Base-by-base conservation (phyloP, 1,140 invertebrate genomes). In the Drosophila paulistorum region DNA sequence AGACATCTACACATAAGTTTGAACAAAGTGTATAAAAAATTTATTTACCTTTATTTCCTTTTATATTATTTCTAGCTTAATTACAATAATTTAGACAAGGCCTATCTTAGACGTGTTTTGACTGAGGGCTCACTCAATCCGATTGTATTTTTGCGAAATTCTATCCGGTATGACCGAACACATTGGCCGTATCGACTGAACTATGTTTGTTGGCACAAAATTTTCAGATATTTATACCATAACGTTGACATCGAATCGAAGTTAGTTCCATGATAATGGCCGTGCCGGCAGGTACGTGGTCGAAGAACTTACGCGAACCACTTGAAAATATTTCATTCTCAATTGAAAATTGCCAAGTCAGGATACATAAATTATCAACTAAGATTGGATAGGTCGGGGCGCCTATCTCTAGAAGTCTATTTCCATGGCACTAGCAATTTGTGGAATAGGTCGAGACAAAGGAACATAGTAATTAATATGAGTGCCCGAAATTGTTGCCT, bases 1-100 rank as follows among this genome's bases (percentile, higher is more conserved):
- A 14, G 55, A n/a, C n/a, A n/a, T n/a, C n/a, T n/a, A n/a, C n/a
- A 17, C 57, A 58, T 26, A 37, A 58, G 30, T 20, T 55, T 55
- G 51, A 55, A 55, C 51, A 26, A 26, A 55, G 20, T 20, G n/a
- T 26, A 55, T 55, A 55, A 55, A 26, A 11, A 26, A 23, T 23
- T 39, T 26, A 39, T 39, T 39, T 39, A 39, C 11, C 37, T 30
- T 30, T 30, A 30, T 30, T 30, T 30, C 6, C 7, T 30, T 30
- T 30, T 6, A 7, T 30, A 30, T 30, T 30, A 7, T 30, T 30
- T 30, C 3, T 7, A 20, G 3, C 3, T 51, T 51, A 59, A 59
- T 59, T 59, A 37, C 17, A 59, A 59, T 20, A 14, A 59, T 59
- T 37, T 39, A 59, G 14, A 39, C 57, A 59, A 59, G 57, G 57